These are phyloP conservation scores for Temnothorax rugatulus DNA, from an alignment of 2,888 invertebrate species.

Conservation along the genomic window DNA sequence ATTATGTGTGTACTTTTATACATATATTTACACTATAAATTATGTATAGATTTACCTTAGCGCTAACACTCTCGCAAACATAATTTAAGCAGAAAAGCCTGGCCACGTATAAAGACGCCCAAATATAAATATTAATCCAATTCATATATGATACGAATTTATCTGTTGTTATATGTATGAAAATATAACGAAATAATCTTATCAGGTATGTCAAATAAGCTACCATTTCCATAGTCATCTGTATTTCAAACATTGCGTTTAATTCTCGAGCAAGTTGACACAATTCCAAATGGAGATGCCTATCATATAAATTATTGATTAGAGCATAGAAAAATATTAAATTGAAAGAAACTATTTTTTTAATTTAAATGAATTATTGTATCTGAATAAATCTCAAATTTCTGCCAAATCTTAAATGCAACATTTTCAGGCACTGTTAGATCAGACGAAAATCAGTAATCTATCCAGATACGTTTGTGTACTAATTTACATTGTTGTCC, in stretches of 20 bases:
- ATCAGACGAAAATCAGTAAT: neutral
- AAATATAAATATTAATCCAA: neutral
- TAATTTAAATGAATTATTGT: neutral
- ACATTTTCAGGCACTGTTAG: neutral
- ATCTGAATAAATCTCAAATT: neutral
- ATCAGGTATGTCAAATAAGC: neutral
- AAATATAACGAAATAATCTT: neutral
- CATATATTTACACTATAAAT: neutral
- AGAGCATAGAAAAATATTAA: neutral
- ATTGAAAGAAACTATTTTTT: neutral
- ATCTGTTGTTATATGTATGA: no score
- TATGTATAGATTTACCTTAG: conserved; percentile 9
- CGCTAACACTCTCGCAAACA: neutral
- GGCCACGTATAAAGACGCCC: neutral
- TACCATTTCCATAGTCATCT: neutral
- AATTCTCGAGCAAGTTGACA: conserved; percentile 8
- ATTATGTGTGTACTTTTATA: neutral
- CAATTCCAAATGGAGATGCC: conserved; percentile 10
- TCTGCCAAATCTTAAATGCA: neutral
- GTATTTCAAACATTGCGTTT: neutral
- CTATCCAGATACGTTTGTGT: neutral
- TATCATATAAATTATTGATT: neutral
- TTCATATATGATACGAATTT: neutral
- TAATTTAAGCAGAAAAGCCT: conserved; percentile 3
- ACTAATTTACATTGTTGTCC: neutral